A percentile compares a stretch with the other conserved stretches of the same genome.
phyloP scores from a whole-genome alignment of 2,888 invertebrate species.

The Cephus pygmeus region DNA sequence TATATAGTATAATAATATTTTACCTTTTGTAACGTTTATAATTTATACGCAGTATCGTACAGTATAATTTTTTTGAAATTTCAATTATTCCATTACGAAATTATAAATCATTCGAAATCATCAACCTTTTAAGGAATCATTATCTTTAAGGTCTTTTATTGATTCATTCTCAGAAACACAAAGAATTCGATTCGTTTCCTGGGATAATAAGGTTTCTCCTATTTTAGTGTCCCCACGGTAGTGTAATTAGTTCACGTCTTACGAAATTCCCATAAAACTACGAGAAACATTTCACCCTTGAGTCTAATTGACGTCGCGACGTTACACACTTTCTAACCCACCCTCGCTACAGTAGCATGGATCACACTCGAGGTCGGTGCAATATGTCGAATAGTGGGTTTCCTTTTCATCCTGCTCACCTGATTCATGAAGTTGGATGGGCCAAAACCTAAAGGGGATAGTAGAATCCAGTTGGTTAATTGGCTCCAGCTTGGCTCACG shows the following conservation, averaged over 20 bases:
- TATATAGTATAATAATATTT: not conserved
- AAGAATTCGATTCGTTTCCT: not conserved
- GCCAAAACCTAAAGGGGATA: not conserved
- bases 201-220: not conserved
- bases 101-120: not conserved
- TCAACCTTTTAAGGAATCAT: not conserved
- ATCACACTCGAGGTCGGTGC: not conserved
- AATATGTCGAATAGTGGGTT: not conserved
- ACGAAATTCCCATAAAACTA: not conserved
- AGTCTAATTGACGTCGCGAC: not conserved
- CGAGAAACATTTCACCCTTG: not conserved
- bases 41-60: not conserved
- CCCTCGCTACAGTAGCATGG: not conserved
- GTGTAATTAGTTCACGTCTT: not conserved
- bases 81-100: not conserved
- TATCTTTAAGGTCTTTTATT: not conserved
- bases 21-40: not conserved
- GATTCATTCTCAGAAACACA: not conserved
- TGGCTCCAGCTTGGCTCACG: not conserved
- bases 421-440: not conserved
- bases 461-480: not conserved
- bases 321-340: not conserved
- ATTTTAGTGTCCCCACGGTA: not conserved
- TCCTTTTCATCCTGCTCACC: not conserved
- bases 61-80: not conserved